These are phyloP conservation scores for Lasioglossum oenotherae DNA, from an alignment of 2,888 invertebrate species.

Conservation along the genomic window DNA sequence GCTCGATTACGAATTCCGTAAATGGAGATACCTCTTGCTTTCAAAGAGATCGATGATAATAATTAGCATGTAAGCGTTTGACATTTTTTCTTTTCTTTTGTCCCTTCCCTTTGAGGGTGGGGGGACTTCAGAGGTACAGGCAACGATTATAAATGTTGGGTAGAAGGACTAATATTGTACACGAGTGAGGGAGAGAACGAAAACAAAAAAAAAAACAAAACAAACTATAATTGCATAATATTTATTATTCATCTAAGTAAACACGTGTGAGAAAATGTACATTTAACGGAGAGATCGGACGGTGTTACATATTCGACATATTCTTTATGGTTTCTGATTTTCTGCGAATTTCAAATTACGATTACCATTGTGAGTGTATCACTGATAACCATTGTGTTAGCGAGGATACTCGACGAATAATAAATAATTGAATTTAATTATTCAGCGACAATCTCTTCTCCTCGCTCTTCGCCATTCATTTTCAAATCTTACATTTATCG, in stretches of 20 bases:
- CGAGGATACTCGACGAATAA: slow-evolving; percentile 74
- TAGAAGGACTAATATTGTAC: slow-evolving; percentile 10
- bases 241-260: slow-evolving; percentile 63
- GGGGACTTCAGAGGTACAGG: slow-evolving; percentile 32
- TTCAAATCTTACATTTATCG: too few relatives aligned
- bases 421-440: slow-evolving; percentile 81
- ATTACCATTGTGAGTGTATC: slow-evolving; percentile 77
- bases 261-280: slow-evolving; percentile 21
- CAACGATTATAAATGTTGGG: slow-evolving; percentile 39
- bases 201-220: not conserved
- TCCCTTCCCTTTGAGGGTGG: slow-evolving; percentile 10
- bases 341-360: slow-evolving; percentile 67
- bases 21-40: slow-evolving; percentile 66
- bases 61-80: slow-evolving; percentile 82
- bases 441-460: slow-evolving; percentile 65
- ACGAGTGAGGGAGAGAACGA: not conserved
- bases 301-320: slow-evolving; percentile 55
- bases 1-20: slow-evolving; percentile 42
- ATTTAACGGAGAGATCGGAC: not conserved
- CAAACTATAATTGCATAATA: slow-evolving; percentile 55
- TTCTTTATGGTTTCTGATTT: slow-evolving; percentile 73
- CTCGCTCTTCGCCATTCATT: not conserved
- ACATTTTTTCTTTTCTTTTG: slow-evolving; percentile 28
- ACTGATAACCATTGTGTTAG: slow-evolving; percentile 79
- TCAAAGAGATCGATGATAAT: slow-evolving; percentile 80